Percentiles rank a stretch among this genome's conserved stretches.
Conservation (phyloP, 2,797 vertebrate species). For the Pseudochaenichthys georgianus region DNA sequence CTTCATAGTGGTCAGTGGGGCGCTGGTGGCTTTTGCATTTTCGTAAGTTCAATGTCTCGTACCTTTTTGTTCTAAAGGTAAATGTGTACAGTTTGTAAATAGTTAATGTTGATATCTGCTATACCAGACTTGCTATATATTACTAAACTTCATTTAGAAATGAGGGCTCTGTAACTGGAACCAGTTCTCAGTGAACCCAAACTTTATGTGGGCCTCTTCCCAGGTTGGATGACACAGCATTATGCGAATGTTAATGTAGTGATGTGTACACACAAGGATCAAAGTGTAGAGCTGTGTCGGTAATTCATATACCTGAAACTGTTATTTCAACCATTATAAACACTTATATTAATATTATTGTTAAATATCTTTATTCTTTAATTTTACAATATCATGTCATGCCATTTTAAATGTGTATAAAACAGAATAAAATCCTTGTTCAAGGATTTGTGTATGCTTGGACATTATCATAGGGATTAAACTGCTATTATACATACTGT, state of each 20-base stretch:
- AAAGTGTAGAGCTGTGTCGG: neutral
- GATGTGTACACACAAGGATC: neutral
- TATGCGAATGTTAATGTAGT: neutral
- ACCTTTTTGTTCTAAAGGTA: neutral
- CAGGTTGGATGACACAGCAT: neutral
- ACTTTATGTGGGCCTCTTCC: neutral
- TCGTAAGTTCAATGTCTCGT: constrained; percentile 90
- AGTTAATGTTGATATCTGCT: constrained; percentile 5
- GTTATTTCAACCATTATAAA: neutral
- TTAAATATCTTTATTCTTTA: neutral
- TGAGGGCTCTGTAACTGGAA: neutral
- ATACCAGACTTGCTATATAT: neutral
- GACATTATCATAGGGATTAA: neutral
- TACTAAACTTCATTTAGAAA: neutral
- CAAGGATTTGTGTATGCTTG: neutral
- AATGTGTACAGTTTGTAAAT: neutral
- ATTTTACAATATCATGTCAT: neutral
- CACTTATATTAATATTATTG: neutral
- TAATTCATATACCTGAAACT: neutral
- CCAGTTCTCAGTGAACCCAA: neutral
- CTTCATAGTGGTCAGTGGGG: constrained; percentile 99
- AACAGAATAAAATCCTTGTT: neutral
- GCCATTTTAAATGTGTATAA: neutral
- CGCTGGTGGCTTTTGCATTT: constrained; percentile 98
- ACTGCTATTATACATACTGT: neutral